These are phyloP conservation scores for Drosophila fulvimacula DNA, from an alignment of 2,888 invertebrate species.

Conservation along the genomic window DNA sequence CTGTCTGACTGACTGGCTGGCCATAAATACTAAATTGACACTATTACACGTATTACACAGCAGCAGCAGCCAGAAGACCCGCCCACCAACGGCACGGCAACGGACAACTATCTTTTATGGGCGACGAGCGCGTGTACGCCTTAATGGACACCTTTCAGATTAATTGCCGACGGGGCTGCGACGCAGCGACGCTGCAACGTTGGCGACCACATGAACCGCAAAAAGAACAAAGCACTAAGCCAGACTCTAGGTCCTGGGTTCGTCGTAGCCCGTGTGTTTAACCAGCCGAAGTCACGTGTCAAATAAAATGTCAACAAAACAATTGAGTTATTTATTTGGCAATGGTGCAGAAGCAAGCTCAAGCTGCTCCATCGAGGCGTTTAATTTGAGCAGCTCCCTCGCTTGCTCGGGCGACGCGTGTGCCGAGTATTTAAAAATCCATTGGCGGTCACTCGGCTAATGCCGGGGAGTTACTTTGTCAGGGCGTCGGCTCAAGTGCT, in stretches of 20 bases:
- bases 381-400: conserved; percentile 60
- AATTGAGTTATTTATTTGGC: conserved; percentile 84
- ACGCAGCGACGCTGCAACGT: conserved; percentile 49
- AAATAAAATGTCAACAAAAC: conserved; percentile 85
- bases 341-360: conserved; percentile 37
- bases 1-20: conserved; percentile 35
- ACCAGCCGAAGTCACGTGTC: conserved; percentile 83
- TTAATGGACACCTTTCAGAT: conserved; percentile 82
- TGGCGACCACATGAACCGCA: conserved; percentile 77
- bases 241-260: conserved; percentile 5
- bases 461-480: conserved; percentile 80
- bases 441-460: conserved; percentile 77
- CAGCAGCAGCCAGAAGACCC: conserved; percentile 12
- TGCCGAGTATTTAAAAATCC: conserved; percentile 78
- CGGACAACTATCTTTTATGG: conserved; percentile 50
- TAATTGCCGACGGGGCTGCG: conserved; percentile 76
- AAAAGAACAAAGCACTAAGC: conserved; percentile 78
- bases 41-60: conserved; percentile 64
- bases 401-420: conserved; percentile 46
- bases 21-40: conserved; percentile 77
- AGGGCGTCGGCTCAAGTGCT: conserved; percentile 68
- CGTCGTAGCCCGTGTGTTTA: conserved; percentile 60
- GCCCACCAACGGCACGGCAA: conserved; percentile 8
- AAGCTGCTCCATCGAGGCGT: conserved; percentile 54
- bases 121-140: conserved; percentile 62